phyloP scores from a whole-genome alignment of 2,113 vertebrate species.

The Lagopus muta region DNA sequence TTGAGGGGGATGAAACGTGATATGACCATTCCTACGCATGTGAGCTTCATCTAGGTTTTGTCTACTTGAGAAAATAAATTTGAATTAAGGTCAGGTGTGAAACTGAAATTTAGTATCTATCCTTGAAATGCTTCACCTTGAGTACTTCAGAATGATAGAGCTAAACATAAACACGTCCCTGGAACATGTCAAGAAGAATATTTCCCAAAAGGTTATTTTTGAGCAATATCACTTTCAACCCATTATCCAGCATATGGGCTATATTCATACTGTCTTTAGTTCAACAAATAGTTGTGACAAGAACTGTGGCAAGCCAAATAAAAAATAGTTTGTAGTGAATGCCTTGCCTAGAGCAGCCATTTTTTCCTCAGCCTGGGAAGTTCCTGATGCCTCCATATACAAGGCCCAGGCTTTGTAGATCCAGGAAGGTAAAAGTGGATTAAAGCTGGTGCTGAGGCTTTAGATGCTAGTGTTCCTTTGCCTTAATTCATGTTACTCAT shows the following conservation, averaged over 20 bases:
- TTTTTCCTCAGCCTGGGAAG: not conserved
- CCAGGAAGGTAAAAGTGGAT: not conserved
- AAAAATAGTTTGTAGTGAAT: not conserved
- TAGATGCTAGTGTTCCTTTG: not conserved
- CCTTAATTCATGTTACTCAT: fast-evolving
- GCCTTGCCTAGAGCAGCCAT: not conserved
- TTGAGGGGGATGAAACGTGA: not conserved
- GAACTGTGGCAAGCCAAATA: not conserved
- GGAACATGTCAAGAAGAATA: not conserved
- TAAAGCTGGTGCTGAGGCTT: not conserved
- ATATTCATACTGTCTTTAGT: fast-evolving
- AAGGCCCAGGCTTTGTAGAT: not conserved
- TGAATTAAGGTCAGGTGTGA: not conserved
- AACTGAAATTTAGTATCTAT: not conserved
- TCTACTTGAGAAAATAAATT: not conserved
- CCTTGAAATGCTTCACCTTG: not conserved
- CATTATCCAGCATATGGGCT: not conserved
- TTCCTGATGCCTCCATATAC: not conserved
- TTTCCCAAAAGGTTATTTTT: not conserved
- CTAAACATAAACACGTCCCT: not conserved
- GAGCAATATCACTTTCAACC: fast-evolving
- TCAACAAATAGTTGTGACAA: not conserved
- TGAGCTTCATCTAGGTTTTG: not conserved
- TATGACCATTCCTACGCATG: not conserved
- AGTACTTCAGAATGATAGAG: not conserved